Percentiles rank a stretch among this genome's conserved stretches.
phyloP scores from a whole-genome alignment of 2,888 invertebrate species.

The Apodemia duryi region DNA sequence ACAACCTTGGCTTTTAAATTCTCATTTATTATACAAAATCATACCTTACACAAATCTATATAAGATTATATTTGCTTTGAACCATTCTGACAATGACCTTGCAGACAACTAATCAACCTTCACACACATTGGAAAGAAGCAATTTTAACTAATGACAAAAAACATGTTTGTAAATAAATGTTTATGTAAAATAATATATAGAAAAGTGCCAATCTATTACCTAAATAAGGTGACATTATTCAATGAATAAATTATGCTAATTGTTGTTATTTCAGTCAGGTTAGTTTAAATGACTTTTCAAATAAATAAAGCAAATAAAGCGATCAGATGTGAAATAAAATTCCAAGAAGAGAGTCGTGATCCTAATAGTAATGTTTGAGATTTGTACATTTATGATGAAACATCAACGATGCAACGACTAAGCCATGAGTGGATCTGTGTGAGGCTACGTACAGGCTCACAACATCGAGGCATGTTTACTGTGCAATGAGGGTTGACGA shows the following conservation, averaged over 20 bases:
- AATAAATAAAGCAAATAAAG: slow-evolving; percentile 53
- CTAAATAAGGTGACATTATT: slow-evolving; percentile 46
- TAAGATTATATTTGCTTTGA: slow-evolving; percentile 16
- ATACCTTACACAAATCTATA: slow-evolving; percentile 46
- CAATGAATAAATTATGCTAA: slow-evolving; percentile 36
- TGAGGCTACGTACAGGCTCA: slow-evolving; percentile 68
- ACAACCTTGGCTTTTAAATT: slow-evolving; percentile 30
- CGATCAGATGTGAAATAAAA: slow-evolving; percentile 56
- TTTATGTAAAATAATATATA: slow-evolving; percentile 32
- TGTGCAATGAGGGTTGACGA: slow-evolving; percentile 53
- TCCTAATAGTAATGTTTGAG: slow-evolving; percentile 53
- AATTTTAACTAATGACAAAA: slow-evolving; percentile 19
- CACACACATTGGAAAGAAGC: slow-evolving; percentile 38
- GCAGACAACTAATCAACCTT: slow-evolving; percentile 44
- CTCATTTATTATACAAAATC: slow-evolving; percentile 33
- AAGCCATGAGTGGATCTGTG: slow-evolving; percentile 68
- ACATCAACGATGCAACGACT: slow-evolving; percentile 71
- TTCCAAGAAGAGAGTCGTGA: slow-evolving; percentile 55
- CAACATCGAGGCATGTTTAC: slow-evolving; percentile 59
- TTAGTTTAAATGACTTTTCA: slow-evolving; percentile 61
- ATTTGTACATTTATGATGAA: slow-evolving; percentile 52
- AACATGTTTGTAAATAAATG: slow-evolving; percentile 15
- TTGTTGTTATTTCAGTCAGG: slow-evolving; percentile 43
- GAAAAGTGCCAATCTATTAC: slow-evolving; percentile 61
- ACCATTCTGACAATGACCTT: slow-evolving; percentile 55